Evolutionary conservation across 2,113 vertebrate species (phyloP).

Genomic region (Stegastes partitus): DNA sequence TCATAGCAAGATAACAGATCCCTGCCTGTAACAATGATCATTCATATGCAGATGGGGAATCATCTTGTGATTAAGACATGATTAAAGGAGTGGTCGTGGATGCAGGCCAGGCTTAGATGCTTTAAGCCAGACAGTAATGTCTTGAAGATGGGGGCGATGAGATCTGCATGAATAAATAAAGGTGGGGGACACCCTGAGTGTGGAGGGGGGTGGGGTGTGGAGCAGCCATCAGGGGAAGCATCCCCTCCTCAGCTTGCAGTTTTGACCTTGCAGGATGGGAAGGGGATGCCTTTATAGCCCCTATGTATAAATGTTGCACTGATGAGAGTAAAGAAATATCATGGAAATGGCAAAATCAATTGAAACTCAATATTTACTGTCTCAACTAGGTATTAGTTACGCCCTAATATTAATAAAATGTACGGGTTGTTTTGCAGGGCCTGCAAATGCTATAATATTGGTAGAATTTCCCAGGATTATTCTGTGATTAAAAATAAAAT

Average conservation of each 20-base stretch:
- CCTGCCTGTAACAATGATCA: too few relatives aligned
- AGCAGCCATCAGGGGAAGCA: slow-evolving; percentile 26
- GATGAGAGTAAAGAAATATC: neutral
- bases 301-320: neutral
- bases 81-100: slow-evolving; percentile 12
- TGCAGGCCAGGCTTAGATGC: slow-evolving; percentile 1
- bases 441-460: neutral
- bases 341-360: neutral
- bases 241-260: slow-evolving; percentile 42
- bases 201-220: slow-evolving; percentile 41
- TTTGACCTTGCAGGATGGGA: slow-evolving; percentile 68
- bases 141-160: slow-evolving; percentile 9
- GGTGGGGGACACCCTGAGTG: slow-evolving; percentile 46
- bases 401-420: neutral
- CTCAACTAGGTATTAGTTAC: neutral
- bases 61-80: neutral
- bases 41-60: too few relatives aligned
- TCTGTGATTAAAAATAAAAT: neutral
- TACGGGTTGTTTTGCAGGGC: neutral
- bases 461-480: neutral
- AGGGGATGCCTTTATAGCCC: neutral
- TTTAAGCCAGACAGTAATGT: slow-evolving; percentile 32
- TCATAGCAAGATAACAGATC: too few relatives aligned
- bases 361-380: neutral
- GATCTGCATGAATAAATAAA: slow-evolving; percentile 75